Conservation (phyloP, 2,113 vertebrate genomes). For the Petromus typicus region DNA sequence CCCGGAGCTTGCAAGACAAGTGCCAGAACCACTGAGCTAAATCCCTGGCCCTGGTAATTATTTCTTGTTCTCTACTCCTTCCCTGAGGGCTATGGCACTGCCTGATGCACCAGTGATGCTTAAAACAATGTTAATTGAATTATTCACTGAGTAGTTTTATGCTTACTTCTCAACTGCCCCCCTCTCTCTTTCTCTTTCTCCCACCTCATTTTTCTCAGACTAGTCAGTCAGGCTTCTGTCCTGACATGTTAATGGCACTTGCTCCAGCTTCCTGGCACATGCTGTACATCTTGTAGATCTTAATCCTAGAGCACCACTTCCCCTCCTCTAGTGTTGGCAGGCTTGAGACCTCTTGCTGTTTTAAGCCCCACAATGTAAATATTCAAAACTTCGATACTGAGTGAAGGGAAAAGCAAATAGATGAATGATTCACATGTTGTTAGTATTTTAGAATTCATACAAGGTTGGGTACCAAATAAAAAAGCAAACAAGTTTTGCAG, state of each 20-base stretch:
- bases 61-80: background rate
- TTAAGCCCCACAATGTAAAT: background rate
- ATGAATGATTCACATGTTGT: background rate
- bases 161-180: background rate
- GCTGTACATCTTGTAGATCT: background rate
- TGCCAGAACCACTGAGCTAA: too few species aligned
- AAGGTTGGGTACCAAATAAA: background rate
- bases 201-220: background rate
- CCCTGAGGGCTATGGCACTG: background rate
- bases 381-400: background rate
- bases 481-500: background rate
- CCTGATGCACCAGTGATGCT: background rate
- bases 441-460: constrained; percentile 4
- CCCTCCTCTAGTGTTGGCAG: background rate
- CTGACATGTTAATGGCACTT: background rate
- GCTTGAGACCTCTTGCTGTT: background rate
- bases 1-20: too few species aligned
- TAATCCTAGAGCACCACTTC: background rate
- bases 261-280: background rate
- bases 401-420: background rate
- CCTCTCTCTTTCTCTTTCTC: background rate
- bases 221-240: background rate
- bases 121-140: background rate
- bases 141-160: background rate
- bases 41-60: too few species aligned